Percentiles rank a stretch among this genome's conserved stretches.
Conservation (phyloP, 2,888 invertebrate genomes). For the Pantelozetes paolii region DNA sequence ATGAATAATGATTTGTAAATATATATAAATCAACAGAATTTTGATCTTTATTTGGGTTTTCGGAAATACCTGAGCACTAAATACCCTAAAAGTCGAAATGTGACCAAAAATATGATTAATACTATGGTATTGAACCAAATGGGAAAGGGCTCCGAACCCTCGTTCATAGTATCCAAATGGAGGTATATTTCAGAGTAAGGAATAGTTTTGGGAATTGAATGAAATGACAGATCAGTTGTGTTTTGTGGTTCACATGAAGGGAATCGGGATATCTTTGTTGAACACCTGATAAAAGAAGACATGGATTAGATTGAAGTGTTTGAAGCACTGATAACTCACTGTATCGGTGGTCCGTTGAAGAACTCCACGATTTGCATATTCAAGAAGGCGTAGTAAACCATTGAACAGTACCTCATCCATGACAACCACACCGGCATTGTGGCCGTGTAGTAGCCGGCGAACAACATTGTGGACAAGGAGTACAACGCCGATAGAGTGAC, state of each 20-base stretch:
- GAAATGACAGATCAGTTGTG: not conserved
- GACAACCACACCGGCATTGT: slow-evolving; percentile 68
- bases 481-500: slow-evolving; percentile 72
- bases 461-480: slow-evolving; percentile 69
- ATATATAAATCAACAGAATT: not conserved
- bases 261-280: slow-evolving; percentile 26
- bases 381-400: slow-evolving; percentile 74
- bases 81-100: slow-evolving; percentile 68
- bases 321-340: slow-evolving; percentile 57
- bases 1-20: not conserved
- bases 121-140: slow-evolving; percentile 70
- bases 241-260: slow-evolving; percentile 7
- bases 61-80: slow-evolving; percentile 62
- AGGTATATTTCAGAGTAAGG: slow-evolving; percentile 35
- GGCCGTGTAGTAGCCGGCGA: slow-evolving; percentile 70
- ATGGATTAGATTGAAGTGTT: not conserved
- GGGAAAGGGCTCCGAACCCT: slow-evolving; percentile 55
- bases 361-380: slow-evolving; percentile 76
- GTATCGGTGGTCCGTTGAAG: slow-evolving; percentile 64
- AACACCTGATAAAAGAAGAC: slow-evolving; percentile 33
- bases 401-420: slow-evolving; percentile 70
- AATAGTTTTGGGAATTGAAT: slow-evolving; percentile 14
- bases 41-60: slow-evolving; percentile 43
- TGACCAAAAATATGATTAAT: slow-evolving; percentile 64
- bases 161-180: slow-evolving; percentile 40